Base-by-base conservation (phyloP, 2,888 invertebrate genomes). In the Volucella inflata region DNA sequence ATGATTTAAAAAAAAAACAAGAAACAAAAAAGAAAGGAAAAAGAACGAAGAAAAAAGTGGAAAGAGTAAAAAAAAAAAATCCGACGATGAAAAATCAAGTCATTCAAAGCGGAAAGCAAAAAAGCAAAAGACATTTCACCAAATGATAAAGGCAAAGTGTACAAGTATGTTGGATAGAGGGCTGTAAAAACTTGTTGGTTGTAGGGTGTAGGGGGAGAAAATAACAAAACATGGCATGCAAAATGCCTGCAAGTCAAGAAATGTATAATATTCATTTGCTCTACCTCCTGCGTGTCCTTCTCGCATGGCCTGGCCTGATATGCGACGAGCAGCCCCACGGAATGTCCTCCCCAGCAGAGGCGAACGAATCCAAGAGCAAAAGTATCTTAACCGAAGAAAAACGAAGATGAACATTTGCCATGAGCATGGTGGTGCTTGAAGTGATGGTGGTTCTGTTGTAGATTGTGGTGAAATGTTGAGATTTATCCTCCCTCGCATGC, bases 221-320 rank as follows among this genome's bases (percentile, higher is more conserved):
- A 16, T 44, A 51, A 36, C 68, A 53, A 60, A 78, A 46, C 42
- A 64, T 57, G 68, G 59, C 71, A 68, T 80, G 75, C 71, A 84
- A 76, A 79, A 84, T 84, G 84, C 80, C 84, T 67, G 75, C 64
- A 78, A 84, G 84, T 71, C 60, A 71, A 75, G 68, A 75, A 67
- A 67, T 71, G 80, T 79, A n/a, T 78, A 64, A 64, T 71, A 64
- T 70, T 78, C 70, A 78, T 71, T 64, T 40, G 62, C 46, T 40
- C 30, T 30, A 30, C 30, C 30, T 70, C 53, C 68, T 60, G 0
- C 55, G 44, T 21, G 59, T 71, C 38, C 36, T 50, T 16, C 11
- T 16, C 40, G 48, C 30, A 42, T 55, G 64, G 38, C 36, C 57
- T 38, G 42, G 30, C 44, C 21, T 72, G 51, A 36, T 16, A 16